A percentile compares a stretch with the other conserved stretches of the same genome.
Conservation (phyloP, 2,797 vertebrate species). For the Choloepus didactylus region DNA sequence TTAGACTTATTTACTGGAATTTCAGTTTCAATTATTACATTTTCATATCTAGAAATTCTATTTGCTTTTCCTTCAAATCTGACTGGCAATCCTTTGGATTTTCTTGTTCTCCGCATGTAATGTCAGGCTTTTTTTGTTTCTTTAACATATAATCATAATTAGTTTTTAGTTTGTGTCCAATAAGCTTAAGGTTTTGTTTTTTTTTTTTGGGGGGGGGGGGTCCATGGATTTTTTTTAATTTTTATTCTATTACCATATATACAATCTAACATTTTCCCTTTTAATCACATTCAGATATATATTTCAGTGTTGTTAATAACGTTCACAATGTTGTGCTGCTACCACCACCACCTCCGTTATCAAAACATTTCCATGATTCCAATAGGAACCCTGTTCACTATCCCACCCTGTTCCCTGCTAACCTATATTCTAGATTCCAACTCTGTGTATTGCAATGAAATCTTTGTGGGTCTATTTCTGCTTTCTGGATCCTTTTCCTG, state of each 20-base stretch:
- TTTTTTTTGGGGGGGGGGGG: no score
- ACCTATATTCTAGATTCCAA: no score
- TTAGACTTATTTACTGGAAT: neutral
- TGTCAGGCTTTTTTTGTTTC: neutral
- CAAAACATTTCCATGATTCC: no score
- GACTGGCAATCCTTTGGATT: neutral
- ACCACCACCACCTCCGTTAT: no score
- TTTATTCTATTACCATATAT: no score
- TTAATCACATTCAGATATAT: no score
- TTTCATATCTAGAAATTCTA: neutral
- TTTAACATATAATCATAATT: neutral
- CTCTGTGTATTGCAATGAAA: neutral
- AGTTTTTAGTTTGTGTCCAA: neutral
- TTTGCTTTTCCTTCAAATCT: constrained; percentile 9
- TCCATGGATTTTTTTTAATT: no score
- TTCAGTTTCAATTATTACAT: neutral
- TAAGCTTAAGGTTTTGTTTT: neutral
- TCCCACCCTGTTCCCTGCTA: no score
- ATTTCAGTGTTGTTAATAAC: no score
- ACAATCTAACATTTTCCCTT: no score
- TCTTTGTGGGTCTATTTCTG: neutral
- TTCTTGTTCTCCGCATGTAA: neutral
- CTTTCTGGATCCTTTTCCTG: neutral
- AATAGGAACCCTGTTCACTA: no score
- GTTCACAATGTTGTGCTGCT: no score